These are phyloP conservation scores for Amazona vittata DNA, from an alignment of 2,113 vertebrate species.

Conservation along the genomic window DNA sequence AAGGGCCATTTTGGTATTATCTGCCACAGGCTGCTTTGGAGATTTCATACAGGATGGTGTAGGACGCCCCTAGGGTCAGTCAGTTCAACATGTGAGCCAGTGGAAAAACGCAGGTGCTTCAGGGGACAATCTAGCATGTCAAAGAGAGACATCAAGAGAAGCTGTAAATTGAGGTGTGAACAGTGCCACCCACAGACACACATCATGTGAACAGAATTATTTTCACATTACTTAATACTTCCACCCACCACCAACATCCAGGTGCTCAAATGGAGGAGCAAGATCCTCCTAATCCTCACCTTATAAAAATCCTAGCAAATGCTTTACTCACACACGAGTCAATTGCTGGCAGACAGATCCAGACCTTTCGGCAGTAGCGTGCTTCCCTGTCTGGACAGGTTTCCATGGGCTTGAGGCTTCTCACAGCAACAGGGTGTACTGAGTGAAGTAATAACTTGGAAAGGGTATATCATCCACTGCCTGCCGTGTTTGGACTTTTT, in stretches of 20 bases:
- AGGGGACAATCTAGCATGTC: neutral
- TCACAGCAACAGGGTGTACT: neutral
- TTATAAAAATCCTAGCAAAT: constrained; percentile 34
- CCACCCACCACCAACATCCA: constrained; percentile 8
- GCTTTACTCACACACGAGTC: neutral
- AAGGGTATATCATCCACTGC: neutral
- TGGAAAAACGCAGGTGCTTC: neutral
- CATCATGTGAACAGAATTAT: neutral
- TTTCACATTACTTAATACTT: constrained; percentile 35
- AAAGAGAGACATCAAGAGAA: neutral
- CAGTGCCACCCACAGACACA: neutral
- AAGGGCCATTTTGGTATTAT: neutral
- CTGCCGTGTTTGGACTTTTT: neutral
- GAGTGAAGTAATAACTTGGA: constrained; percentile 45
- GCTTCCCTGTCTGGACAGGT: constrained; percentile 7
- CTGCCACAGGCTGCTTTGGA: neutral
- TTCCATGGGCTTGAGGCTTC: neutral
- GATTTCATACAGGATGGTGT: neutral
- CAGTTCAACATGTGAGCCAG: neutral
- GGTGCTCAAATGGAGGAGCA: constrained; percentile 5
- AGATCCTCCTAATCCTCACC: constrained; percentile 7
- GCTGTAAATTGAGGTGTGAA: neutral
- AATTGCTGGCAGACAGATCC: neutral
- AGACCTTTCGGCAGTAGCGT: neutral
- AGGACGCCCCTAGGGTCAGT: neutral